Evolutionary conservation across 2,888 invertebrate species (phyloP), one percentile per base, ranked within the genome.

Genomic region (Brachyopa scutellaris): DNA sequence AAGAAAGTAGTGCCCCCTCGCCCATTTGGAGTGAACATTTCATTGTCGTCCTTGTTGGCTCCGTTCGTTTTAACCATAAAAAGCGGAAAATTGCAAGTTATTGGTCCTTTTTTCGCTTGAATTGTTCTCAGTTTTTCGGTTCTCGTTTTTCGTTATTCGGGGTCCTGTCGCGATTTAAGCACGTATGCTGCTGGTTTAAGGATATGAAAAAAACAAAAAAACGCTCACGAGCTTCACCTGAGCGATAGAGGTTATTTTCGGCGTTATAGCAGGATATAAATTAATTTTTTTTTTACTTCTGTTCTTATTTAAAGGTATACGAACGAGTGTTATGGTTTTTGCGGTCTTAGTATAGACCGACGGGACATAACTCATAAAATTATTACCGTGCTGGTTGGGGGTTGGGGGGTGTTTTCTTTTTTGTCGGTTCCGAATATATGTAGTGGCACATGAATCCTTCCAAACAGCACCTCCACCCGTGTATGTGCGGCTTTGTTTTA

Each of bases 241-340:
- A 45, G 61, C 57, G 15, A 7, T 53, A 29, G 19, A 21, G 66
- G 59, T 61, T 73, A 79, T 73, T 66, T 66, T 55, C 61, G 79
- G 67, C 49, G 47, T 62, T 69, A 55, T 62, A 42, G 66, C 62
- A 57, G 76, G 59, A 69, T 51, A 76, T 76, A 76, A 80, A 76
- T 80, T 76, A 80, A 80, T 76, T 70, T 76, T 70, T 53, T 80
- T 64, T 76, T 51, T 59, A 59, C n/a, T n/a, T n/a, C n/a, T n/a
- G n/a, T n/a, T n/a, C n/a, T n/a, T n/a, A n/a, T n/a, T n/a, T n/a
- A n/a, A n/a, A n/a, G n/a, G n/a, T n/a, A n/a, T n/a, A n/a, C n/a
- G n/a, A n/a, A n/a, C n/a, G n/a, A 53, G 76, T 74, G 76, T 64
- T 80, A 57, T 55, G 74, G 69, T n/a, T 62, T 51, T 62, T 69